These are phyloP conservation scores for Capreolus pygargus DNA, from an alignment of 2,113 vertebrate species.

Conservation along the genomic window DNA sequence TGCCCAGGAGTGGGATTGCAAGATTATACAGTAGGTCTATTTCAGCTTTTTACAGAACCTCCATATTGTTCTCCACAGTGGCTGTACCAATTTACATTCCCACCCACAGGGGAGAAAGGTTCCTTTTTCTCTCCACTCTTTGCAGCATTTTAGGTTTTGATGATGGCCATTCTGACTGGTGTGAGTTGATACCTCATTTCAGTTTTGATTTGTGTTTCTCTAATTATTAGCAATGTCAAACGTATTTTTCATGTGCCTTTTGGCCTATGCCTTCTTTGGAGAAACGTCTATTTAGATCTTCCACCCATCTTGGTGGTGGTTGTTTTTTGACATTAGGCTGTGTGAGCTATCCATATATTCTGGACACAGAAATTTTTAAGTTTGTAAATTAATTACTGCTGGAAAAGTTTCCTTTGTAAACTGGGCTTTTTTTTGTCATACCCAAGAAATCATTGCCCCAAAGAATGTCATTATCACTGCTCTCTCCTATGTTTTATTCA, in stretches of 20 bases:
- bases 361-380: neutral
- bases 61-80: neutral
- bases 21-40: too few species aligned
- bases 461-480: neutral
- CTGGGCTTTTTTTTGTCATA: neutral
- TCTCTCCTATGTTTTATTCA: neutral
- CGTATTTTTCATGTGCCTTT: neutral
- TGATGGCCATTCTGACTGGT: neutral
- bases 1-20: neutral
- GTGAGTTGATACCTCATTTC: neutral
- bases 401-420: neutral
- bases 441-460: neutral
- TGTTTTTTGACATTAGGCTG: neutral
- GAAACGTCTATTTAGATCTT: neutral
- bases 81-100: neutral
- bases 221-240: neutral
- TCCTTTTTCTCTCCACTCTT: neutral
- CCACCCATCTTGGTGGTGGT: neutral
- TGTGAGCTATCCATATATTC: neutral
- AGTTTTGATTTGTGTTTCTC: neutral
- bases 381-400: neutral
- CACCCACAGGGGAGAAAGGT: neutral
- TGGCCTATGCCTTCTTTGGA: neutral
- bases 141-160: neutral
- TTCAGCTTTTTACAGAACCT: neutral